A percentile compares a stretch with the other conserved stretches of the same genome.
Conservation (phyloP, 2,888 invertebrate species). For the Aphidius colemani region DNA sequence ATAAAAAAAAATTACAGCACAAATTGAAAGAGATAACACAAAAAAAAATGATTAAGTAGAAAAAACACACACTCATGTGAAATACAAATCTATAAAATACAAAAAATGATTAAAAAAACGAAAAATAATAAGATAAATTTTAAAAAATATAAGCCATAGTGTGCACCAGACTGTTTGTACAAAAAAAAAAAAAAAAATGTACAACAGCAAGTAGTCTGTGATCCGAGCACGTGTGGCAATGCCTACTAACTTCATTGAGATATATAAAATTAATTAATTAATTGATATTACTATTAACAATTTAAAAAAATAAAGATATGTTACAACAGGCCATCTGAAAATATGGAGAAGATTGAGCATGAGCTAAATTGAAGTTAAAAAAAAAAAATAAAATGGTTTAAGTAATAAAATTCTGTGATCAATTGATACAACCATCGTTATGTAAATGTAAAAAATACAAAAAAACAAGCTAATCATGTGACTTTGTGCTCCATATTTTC, state of each 20-base stretch:
- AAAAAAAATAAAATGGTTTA: background rate
- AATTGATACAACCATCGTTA: background rate
- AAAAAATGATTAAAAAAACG: constrained; percentile 20
- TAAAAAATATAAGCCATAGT: constrained; percentile 52
- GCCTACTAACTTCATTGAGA: constrained; percentile 59
- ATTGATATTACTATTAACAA: constrained; percentile 43
- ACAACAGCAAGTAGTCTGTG: constrained; percentile 60
- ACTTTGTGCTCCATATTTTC: constrained; percentile 8
- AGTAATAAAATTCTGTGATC: constrained; percentile 14
- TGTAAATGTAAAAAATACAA: background rate
- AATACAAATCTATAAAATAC: constrained; percentile 4
- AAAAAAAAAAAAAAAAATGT: constrained; percentile 31
- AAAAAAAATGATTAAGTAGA: constrained; percentile 37
- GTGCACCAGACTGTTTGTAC: constrained; percentile 58
- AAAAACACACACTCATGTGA: background rate
- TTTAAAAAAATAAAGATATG: constrained; percentile 42
- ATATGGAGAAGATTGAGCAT: background rate
- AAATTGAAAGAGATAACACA: constrained; percentile 19
- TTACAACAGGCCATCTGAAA: constrained; percentile 38
- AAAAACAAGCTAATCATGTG: background rate
- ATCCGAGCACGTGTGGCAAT: constrained; percentile 59
- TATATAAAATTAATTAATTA: constrained; percentile 27
- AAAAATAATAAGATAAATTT: constrained; percentile 29
- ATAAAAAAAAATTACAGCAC: constrained; percentile 21
- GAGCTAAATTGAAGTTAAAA: too few species aligned